A percentile compares a stretch with the other conserved stretches of the same genome.
Evolutionary conservation across 35 echinoderm and acorn worm genomes (phyloP).

Genomic region (Ophiothrix spiculata): DNA sequence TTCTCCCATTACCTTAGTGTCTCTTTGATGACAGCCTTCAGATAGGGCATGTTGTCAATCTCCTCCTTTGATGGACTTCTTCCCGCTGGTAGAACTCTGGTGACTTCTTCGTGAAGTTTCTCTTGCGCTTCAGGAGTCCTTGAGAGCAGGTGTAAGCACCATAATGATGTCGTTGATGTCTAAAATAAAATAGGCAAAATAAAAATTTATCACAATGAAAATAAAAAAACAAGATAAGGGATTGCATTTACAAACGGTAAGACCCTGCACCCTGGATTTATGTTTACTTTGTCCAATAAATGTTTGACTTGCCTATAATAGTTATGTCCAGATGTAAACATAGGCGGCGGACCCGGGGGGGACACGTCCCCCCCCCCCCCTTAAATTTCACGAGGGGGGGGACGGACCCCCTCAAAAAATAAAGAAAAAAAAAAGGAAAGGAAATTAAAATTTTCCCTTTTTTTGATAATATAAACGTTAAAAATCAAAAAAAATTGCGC

Average conservation of each 20-base stretch:
- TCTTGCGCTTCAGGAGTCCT: constrained; percentile 91
- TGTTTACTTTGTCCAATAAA: background rate
- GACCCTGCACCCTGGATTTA: background rate
- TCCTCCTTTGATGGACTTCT: constrained; percentile 36
- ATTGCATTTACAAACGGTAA: background rate
- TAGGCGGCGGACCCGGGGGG: no score
- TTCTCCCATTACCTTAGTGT: constrained; percentile 73
- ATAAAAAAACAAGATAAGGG: background rate
- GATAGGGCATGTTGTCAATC: constrained; percentile 76
- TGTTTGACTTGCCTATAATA: background rate
- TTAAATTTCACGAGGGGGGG: no score
- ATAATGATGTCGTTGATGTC: background rate
- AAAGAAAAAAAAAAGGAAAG: no score
- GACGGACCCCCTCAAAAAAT: no score
- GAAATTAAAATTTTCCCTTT: no score
- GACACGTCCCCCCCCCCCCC: no score
- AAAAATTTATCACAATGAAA: background rate
- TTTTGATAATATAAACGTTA: no score
- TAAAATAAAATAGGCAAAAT: background rate
- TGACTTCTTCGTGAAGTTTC: constrained; percentile 70
- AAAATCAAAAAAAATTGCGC: no score
- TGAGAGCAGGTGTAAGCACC: background rate
- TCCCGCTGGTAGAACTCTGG: constrained; percentile 40
- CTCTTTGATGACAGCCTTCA: constrained; percentile 90
- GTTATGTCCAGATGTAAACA: background rate